Conservation (phyloP, 1,140 invertebrate species). For the Gonioctena quinquepunctata region DNA sequence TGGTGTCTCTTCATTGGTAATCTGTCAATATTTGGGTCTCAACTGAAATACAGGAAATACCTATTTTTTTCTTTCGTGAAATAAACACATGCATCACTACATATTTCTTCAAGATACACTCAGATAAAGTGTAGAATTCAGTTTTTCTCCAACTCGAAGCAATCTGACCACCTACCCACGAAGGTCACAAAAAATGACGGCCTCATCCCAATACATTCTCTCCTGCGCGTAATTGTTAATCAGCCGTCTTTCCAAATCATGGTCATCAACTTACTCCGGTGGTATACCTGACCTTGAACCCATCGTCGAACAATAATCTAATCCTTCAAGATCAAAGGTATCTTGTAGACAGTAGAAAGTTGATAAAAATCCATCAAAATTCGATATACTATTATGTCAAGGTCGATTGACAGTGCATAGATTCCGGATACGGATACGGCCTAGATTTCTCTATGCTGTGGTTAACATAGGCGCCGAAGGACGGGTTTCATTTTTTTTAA, state of each 20-base stretch:
- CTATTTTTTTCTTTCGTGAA: too few species aligned
- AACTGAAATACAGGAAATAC: too few species aligned
- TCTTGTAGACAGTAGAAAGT: slow-evolving; percentile 20
- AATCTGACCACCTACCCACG: too few species aligned
- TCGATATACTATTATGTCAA: slow-evolving; percentile 24
- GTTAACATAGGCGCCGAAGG: not conserved
- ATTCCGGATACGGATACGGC: slow-evolving; percentile 25
- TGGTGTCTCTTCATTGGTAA: too few species aligned
- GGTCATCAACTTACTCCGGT: not conserved
- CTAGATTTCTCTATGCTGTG: slow-evolving; percentile 25
- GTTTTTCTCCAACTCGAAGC: too few species aligned
- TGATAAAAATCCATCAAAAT: slow-evolving; percentile 27
- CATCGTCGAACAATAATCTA: not conserved
- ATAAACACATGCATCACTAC: too few species aligned
- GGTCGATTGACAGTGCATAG: slow-evolving; percentile 26
- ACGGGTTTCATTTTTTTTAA: too few species aligned
- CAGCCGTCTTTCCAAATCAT: not conserved
- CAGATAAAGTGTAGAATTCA: too few species aligned
- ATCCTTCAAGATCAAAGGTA: not conserved
- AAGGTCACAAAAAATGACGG: too few species aligned
- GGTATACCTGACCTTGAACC: not conserved
- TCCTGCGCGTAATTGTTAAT: not conserved
- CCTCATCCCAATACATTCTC: too few species aligned
- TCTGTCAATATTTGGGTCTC: too few species aligned
- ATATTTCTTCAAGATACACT: too few species aligned